Evolutionary conservation across 1,140 invertebrate species (phyloP).

Genomic region (Popillia japonica): DNA sequence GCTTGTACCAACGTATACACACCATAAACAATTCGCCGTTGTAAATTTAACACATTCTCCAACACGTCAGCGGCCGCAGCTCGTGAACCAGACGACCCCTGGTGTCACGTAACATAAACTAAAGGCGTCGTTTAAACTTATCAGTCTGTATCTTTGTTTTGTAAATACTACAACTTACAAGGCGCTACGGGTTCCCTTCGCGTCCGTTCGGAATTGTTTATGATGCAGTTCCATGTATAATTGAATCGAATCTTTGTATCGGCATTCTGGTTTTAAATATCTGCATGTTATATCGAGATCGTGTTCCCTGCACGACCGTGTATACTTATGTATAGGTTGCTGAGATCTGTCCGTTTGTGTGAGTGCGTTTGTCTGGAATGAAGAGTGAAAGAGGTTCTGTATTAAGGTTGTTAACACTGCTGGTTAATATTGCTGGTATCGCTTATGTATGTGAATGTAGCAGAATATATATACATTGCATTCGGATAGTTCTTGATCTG

Average conservation of each 20-base stretch:
- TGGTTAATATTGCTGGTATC: too few species aligned
- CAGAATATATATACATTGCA: too few species aligned
- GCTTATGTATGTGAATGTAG: too few species aligned
- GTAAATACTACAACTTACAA: constrained; percentile 48
- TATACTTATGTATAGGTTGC: not conserved
- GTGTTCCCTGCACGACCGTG: constrained; percentile 1
- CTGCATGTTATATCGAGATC: constrained; percentile 34
- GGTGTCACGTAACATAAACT: constrained; percentile 45
- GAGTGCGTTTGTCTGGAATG: not conserved
- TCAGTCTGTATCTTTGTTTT: constrained; percentile 45
- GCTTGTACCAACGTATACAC: not conserved
- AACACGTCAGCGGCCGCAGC: constrained; percentile 9
- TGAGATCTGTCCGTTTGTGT: not conserved
- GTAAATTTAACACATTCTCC: constrained; percentile 38
- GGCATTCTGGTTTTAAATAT: constrained; percentile 33
- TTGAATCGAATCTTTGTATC: constrained; percentile 22
- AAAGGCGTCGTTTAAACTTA: constrained; percentile 46
- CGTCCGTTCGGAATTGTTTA: constrained; percentile 35
- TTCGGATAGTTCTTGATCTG: too few species aligned
- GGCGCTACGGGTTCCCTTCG: constrained; percentile 41
- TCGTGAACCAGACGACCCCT: constrained; percentile 43
- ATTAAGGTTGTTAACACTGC: too few species aligned
- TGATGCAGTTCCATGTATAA: constrained; percentile 34
- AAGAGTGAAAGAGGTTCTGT: not conserved
- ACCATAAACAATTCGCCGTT: not conserved